Evolutionary conservation across 2,797 vertebrate genomes (phyloP).

Genomic region (Perodicticus potto): DNA sequence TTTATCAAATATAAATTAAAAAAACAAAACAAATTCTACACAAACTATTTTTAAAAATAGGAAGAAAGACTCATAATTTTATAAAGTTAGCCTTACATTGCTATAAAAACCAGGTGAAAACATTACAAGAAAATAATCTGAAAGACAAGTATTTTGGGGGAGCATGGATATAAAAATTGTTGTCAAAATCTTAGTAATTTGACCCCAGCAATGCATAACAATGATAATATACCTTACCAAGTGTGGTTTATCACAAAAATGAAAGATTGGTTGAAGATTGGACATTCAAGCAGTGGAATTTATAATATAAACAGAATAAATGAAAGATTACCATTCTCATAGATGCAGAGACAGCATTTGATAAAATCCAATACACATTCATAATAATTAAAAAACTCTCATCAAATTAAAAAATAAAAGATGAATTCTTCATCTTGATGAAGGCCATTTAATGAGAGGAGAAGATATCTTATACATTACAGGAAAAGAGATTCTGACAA

Average conservation of each 20-base stretch:
- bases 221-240: neutral
- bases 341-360: neutral
- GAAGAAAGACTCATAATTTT: neutral
- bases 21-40: neutral
- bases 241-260: neutral
- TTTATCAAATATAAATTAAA: neutral
- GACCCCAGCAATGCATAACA: neutral
- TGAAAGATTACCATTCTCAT: neutral
- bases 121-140: neutral
- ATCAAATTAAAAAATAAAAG: neutral
- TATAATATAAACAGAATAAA: conserved; percentile 30
- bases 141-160: neutral
- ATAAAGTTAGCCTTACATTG: neutral
- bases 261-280: neutral
- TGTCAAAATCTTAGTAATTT: neutral
- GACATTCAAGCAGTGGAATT: neutral
- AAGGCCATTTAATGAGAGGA: neutral
- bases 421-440: conserved; percentile 1
- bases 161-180: neutral
- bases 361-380: neutral
- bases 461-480: neutral
- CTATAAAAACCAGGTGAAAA: neutral
- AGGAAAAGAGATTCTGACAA: conserved; percentile 17
- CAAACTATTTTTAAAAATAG: neutral
- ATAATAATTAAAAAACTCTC: neutral